These are phyloP conservation scores for Eriocheir sinensis DNA, from an alignment of 1,140 invertebrate species.

Conservation along the genomic window DNA sequence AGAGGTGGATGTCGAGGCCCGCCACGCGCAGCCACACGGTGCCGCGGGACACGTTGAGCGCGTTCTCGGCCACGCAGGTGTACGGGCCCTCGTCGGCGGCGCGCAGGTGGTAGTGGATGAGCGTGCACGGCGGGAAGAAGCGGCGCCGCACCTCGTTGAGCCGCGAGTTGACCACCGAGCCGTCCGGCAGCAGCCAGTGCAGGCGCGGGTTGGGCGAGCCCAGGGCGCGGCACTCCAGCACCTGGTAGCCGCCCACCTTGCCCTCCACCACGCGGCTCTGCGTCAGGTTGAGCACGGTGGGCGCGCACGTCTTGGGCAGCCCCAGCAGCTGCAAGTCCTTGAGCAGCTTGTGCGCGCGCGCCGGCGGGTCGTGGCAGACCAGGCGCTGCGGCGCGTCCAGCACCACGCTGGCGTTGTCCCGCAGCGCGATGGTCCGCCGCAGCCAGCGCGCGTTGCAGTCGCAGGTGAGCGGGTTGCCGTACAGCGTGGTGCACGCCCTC, in stretches of 20 bases:
- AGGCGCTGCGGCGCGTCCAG: constrained; percentile 80
- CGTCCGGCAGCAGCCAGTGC: constrained; percentile 82
- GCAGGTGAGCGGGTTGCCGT: constrained; percentile 83
- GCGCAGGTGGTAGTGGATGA: constrained; percentile 81
- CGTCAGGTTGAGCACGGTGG: constrained; percentile 76
- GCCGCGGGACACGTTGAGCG: constrained; percentile 70
- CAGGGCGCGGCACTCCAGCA: constrained; percentile 82
- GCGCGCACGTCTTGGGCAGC: constrained; percentile 79
- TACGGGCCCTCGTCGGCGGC: constrained; percentile 80
- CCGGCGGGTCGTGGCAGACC: constrained; percentile 81
- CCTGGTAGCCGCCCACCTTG: constrained; percentile 81
- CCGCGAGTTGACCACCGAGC: constrained; percentile 80
- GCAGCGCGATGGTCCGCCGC: constrained; percentile 75
- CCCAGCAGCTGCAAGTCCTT: constrained; percentile 80
- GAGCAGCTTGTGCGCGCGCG: constrained; percentile 80
- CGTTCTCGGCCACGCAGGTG: constrained; percentile 80
- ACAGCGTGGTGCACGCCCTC: constrained; percentile 81
- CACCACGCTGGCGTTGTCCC: constrained; percentile 63
- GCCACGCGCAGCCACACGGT: constrained; percentile 79
- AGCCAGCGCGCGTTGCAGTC: constrained; percentile 84
- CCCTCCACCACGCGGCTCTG: constrained; percentile 79
- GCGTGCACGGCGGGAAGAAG: constrained; percentile 80
- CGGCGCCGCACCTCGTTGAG: constrained; percentile 80
- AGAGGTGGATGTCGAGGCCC: constrained; percentile 81
- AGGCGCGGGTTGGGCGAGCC: constrained; percentile 82